phyloP scores from a whole-genome alignment of 1,140 invertebrate species.

The Tetramorium parvispinum region DNA sequence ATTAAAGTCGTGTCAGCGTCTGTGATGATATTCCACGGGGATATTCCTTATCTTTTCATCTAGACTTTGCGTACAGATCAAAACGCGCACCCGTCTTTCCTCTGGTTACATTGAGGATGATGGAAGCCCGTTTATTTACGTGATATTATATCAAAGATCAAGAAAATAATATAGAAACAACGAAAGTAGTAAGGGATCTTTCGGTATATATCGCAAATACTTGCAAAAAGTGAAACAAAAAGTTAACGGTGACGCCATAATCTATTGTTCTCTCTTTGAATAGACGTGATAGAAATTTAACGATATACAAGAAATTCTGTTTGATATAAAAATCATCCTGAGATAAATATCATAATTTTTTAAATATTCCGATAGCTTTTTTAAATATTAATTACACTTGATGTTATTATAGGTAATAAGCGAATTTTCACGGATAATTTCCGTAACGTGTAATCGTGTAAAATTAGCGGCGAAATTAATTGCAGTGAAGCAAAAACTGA shows the following conservation, averaged over 20 bases:
- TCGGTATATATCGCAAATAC: neutral
- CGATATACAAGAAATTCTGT: neutral
- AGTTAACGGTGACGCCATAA: neutral
- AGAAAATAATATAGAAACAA: neutral
- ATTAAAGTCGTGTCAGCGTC: slow-evolving; percentile 59
- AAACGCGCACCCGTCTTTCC: neutral
- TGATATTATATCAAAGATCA: slow-evolving; percentile 31
- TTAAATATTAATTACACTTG: neutral
- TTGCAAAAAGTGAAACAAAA: neutral
- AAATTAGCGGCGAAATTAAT: neutral
- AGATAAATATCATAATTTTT: neutral
- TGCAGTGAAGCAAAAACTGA: neutral
- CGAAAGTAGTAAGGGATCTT: neutral
- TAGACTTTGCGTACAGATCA: slow-evolving; percentile 60
- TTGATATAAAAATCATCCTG: neutral
- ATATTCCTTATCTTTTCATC: slow-evolving; percentile 61
- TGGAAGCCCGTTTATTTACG: slow-evolving; percentile 18
- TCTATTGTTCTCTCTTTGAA: neutral
- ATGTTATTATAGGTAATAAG: neutral
- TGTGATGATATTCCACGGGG: slow-evolving; percentile 48
- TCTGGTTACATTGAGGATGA: slow-evolving; percentile 17
- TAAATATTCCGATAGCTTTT: too few relatives aligned
- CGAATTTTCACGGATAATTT: neutral
- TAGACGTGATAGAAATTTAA: neutral
- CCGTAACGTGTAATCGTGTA: neutral